A percentile compares a stretch with the other conserved stretches of the same genome.
Evolutionary conservation across 2,797 vertebrate species (phyloP).

Genomic region (Macropus fuliginosus): DNA sequence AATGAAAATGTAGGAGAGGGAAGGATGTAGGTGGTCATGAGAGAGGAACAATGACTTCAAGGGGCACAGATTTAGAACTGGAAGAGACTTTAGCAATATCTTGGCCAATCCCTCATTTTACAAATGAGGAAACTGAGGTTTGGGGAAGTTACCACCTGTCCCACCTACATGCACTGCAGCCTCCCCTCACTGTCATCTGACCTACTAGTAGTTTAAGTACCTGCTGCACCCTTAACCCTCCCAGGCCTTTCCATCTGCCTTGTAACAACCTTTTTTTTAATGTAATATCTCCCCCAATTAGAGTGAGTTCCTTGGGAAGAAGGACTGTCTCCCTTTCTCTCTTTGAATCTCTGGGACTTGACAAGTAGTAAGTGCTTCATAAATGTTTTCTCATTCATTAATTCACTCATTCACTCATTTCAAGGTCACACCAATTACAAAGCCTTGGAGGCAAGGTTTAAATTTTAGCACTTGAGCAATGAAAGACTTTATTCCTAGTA

Average conservation of each 20-base stretch:
- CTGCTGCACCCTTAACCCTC: background rate
- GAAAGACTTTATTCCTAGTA: background rate
- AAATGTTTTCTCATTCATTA: background rate
- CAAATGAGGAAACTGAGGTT: background rate
- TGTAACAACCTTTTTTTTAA: background rate
- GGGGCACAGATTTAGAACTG: background rate
- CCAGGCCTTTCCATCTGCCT: background rate
- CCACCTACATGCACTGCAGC: no score
- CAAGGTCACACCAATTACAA: background rate
- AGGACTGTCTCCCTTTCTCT: background rate
- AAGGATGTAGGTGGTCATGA: background rate
- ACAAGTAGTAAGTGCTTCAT: background rate
- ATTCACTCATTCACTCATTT: background rate
- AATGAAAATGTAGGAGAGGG: background rate
- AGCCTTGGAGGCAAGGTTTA: background rate
- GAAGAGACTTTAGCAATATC: background rate
- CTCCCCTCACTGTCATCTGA: background rate
- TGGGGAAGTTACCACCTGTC: background rate
- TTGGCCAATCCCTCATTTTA: background rate
- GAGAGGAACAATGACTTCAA: background rate
- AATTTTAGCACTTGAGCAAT: background rate
- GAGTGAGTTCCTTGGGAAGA: background rate
- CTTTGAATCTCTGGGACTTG: background rate
- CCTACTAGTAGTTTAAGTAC: background rate
- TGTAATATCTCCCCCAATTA: background rate